Conservation (phyloP, 2,888 invertebrate genomes). For the Caenorhabditis uteleia region DNA sequence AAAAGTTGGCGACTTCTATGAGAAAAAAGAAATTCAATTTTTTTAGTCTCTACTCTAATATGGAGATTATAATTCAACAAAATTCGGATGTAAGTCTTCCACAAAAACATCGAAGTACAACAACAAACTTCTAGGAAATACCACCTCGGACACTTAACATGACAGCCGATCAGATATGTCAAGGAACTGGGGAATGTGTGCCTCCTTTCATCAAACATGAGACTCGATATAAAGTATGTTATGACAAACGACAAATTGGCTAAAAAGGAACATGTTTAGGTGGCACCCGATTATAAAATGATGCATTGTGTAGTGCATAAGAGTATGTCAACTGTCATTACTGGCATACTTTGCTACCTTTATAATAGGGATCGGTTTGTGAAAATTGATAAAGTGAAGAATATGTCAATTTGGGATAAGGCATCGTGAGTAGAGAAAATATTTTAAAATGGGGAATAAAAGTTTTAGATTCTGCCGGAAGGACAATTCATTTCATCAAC, state of each 20-base stretch:
- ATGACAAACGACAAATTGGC: conserved; percentile 2
- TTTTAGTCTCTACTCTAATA: conserved; percentile 30
- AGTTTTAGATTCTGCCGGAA: conserved; percentile 49
- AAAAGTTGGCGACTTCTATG: too few relatives aligned
- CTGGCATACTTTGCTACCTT: conserved; percentile 56
- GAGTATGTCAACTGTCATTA: conserved; percentile 61
- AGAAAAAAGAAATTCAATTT: conserved; percentile 15
- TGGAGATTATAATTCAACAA: conserved; percentile 29
- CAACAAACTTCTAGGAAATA: conserved; percentile 29
- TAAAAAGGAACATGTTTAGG: conserved; percentile 25
- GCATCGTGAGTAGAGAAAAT: conserved; percentile 15
- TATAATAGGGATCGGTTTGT: conserved; percentile 43
- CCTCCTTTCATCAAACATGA: conserved; percentile 46
- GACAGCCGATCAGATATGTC: conserved; percentile 43
- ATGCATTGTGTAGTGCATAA: conserved; percentile 59
- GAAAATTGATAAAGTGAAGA: conserved; percentile 17
- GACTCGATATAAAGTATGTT: conserved; percentile 45
- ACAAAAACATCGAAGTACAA: neutral
- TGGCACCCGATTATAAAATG: conserved; percentile 53
- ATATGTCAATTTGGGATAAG: conserved; percentile 39
- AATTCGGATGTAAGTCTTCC: conserved; percentile 35
- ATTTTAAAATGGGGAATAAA: neutral
- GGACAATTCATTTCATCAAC: conserved; percentile 45
- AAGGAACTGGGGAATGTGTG: conserved; percentile 36
- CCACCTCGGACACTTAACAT: conserved; percentile 27